Conservation (phyloP, 2,797 vertebrate species). For the Acipenser transmontanus region DNA sequence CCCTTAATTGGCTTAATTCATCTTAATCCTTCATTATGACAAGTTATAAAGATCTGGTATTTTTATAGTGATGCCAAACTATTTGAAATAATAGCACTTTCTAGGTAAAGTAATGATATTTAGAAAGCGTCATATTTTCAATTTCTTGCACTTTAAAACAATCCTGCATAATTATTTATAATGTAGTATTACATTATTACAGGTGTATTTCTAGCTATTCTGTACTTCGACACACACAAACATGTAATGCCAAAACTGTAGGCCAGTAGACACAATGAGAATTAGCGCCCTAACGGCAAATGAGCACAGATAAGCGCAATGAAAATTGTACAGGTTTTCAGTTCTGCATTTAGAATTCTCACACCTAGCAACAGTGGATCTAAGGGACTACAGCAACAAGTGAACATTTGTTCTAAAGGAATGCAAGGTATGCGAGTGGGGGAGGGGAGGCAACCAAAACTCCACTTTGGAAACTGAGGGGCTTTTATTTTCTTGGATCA, state of each 20-base stretch:
- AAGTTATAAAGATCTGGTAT: too few relatives aligned
- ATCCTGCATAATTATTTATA: too few relatives aligned
- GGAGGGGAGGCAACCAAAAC: constrained; percentile 56
- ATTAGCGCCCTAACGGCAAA: background rate
- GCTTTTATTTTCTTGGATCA: constrained; percentile 43
- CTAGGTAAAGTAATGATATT: too few relatives aligned
- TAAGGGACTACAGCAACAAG: constrained; percentile 80
- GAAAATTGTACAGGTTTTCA: constrained; percentile 9
- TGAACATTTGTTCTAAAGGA: constrained; percentile 85
- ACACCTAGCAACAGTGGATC: constrained; percentile 60
- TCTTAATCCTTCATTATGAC: too few relatives aligned
- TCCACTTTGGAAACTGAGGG: constrained; percentile 28
- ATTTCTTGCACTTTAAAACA: too few relatives aligned
- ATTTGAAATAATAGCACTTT: too few relatives aligned
- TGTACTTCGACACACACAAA: background rate
- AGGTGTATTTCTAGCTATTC: too few relatives aligned
- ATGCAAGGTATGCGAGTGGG: constrained; percentile 74
- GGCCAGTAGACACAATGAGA: constrained; percentile 10
- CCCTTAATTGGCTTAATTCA: too few relatives aligned
- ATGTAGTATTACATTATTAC: too few relatives aligned
- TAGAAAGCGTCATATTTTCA: too few relatives aligned
- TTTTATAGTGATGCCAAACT: too few relatives aligned
- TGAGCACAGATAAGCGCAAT: background rate
- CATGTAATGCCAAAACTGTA: constrained; percentile 6
- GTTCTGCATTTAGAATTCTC: constrained; percentile 20